Conservation (phyloP, 1,140 invertebrate genomes). For the Drosophila arizonae region DNA sequence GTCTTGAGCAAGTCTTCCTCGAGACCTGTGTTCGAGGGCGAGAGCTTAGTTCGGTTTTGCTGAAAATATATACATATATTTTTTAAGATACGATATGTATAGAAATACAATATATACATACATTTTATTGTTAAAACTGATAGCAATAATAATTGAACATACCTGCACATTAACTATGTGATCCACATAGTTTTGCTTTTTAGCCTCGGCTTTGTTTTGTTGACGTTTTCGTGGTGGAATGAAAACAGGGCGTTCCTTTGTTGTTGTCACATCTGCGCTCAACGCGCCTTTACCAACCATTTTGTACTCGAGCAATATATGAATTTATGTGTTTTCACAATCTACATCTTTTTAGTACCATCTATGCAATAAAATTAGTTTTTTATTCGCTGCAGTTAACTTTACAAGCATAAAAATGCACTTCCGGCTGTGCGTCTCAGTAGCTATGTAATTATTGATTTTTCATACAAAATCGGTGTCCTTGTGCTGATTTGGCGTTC, state of each 20-base stretch:
- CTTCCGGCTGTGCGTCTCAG: slow-evolving; percentile 58
- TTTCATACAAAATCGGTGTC: slow-evolving; percentile 62
- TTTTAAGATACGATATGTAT: too few relatives aligned
- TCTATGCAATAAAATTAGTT: background rate
- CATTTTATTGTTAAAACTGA: too few relatives aligned
- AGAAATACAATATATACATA: too few relatives aligned
- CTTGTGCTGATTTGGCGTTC: slow-evolving; percentile 72
- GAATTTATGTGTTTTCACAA: slow-evolving; percentile 1
- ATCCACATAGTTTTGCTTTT: slow-evolving; percentile 85
- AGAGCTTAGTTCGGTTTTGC: slow-evolving; percentile 83
- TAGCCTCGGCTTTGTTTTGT: slow-evolving; percentile 83
- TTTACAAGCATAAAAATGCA: slow-evolving; percentile 59
- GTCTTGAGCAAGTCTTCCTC: slow-evolving; percentile 79
- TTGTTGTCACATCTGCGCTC: slow-evolving; percentile 57
- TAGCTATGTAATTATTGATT: slow-evolving; percentile 70
- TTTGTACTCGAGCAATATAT: slow-evolving; percentile 24
- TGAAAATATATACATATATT: slow-evolving; percentile 47
- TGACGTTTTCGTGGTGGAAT: slow-evolving; percentile 85
- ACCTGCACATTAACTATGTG: slow-evolving; percentile 86
- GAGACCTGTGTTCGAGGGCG: slow-evolving; percentile 75
- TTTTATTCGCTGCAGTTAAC: slow-evolving; percentile 29
- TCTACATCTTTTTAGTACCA: slow-evolving; percentile 26
- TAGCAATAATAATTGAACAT: background rate
- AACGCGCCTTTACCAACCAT: slow-evolving; percentile 73
- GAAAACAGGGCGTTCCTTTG: slow-evolving; percentile 85